These are phyloP conservation scores for Tenthredo amoena DNA, from an alignment of 2,888 invertebrate genomes.

Conservation along the genomic window DNA sequence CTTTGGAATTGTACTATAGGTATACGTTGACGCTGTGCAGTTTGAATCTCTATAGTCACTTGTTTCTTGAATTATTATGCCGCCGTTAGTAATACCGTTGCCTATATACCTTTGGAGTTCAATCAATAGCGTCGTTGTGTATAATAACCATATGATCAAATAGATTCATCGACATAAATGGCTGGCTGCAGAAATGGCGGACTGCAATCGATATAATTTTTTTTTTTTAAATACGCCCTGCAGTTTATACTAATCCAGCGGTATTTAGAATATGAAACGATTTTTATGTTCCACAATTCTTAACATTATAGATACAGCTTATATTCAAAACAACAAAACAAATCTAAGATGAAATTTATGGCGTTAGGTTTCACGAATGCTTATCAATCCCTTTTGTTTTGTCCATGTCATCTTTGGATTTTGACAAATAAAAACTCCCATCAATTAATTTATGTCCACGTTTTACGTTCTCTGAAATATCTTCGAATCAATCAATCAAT, in stretches of 20 bases:
- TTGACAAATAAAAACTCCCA: not conserved
- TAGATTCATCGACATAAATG: not conserved
- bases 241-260: not conserved
- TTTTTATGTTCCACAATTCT: not conserved
- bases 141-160: conserved; percentile 16
- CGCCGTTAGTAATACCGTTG: not conserved
- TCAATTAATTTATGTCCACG: not conserved
- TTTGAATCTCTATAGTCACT: not conserved
- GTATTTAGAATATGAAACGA: not conserved
- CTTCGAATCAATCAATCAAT: not conserved
- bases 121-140: conserved; percentile 1
- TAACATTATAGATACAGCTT: not conserved
- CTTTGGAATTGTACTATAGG: not conserved
- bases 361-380: not conserved
- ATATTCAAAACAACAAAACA: not conserved
- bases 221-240: too few species aligned
- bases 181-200: not conserved
- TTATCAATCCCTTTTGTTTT: not conserved
- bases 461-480: not conserved
- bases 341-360: not conserved
- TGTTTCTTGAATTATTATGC: not conserved
- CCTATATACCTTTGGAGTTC: not conserved
- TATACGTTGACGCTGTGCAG: not conserved
- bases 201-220: not conserved
- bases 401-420: not conserved